A percentile compares a stretch with the other conserved stretches of the same genome.
phyloP scores from a whole-genome alignment of 1,140 invertebrate species.

The Drosophila tropicalis region DNA sequence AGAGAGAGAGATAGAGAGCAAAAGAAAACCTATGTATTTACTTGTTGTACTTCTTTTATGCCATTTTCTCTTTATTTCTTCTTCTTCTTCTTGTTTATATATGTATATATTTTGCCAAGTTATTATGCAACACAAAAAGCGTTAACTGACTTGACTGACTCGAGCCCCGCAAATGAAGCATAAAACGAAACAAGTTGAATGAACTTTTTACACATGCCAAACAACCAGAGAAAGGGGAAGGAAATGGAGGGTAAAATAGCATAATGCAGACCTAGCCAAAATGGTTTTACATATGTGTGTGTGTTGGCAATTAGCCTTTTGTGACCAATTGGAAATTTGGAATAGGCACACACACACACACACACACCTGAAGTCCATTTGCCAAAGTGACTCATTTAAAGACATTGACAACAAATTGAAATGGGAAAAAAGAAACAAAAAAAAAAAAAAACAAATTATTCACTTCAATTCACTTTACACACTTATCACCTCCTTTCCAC shows the following conservation, averaged over 20 bases:
- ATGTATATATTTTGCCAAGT: not conserved
- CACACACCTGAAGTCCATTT: not conserved
- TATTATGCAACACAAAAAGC: constrained; percentile 18
- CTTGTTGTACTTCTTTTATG: not conserved
- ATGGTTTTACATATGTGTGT: constrained; percentile 35
- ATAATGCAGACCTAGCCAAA: constrained; percentile 70
- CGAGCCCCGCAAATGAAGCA: constrained; percentile 71
- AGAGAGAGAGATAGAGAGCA: constrained; percentile 2
- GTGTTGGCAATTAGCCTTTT: constrained; percentile 64
- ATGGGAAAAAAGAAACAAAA: too few species aligned
- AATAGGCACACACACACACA: too few species aligned
- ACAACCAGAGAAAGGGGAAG: not conserved
- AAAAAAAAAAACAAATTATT: too few species aligned
- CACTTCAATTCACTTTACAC: too few species aligned
- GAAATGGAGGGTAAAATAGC: constrained; percentile 31
- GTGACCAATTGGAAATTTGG: constrained; percentile 30
- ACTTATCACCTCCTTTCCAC: too few species aligned
- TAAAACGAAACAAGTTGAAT: constrained; percentile 61
- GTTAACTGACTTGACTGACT: constrained; percentile 43
- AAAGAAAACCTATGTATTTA: not conserved
- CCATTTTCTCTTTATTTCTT: constrained; percentile 7
- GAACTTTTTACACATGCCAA: constrained; percentile 70
- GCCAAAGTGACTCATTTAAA: not conserved
- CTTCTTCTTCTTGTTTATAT: constrained; percentile 3
- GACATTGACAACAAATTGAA: constrained; percentile 22